Conservation (phyloP, 2,888 invertebrate genomes). For the Synanthedon andrenaeformis region DNA sequence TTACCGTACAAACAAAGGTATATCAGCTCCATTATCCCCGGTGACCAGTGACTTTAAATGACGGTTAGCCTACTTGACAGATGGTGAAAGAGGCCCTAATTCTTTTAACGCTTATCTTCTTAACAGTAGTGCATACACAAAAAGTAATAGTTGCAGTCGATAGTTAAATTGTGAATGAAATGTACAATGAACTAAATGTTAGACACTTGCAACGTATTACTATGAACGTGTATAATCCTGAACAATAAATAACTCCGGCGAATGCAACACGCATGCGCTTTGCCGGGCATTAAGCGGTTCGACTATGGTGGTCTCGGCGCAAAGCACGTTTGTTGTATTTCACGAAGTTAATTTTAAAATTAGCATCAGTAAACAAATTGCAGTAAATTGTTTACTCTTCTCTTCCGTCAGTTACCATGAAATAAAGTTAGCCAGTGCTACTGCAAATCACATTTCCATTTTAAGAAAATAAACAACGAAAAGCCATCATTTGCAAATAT, state of each 20-base stretch:
- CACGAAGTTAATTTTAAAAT: slow-evolving; percentile 66
- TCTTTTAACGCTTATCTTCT: no score
- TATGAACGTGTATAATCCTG: slow-evolving; percentile 12
- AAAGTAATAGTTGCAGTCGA: no score
- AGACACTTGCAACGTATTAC: neutral
- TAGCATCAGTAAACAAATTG: slow-evolving; percentile 59
- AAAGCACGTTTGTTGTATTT: slow-evolving; percentile 62
- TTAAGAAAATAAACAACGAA: no score
- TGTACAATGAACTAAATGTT: neutral
- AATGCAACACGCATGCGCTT: slow-evolving; percentile 18
- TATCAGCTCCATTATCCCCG: no score
- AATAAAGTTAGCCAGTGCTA: no score
- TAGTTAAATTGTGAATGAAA: neutral
- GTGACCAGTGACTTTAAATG: no score
- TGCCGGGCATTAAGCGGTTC: slow-evolving; percentile 15
- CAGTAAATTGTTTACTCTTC: slow-evolving; percentile 39
- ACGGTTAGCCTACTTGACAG: no score
- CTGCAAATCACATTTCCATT: no score
- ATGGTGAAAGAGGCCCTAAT: no score
- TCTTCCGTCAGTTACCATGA: slow-evolving; percentile 13
- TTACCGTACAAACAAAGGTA: no score
- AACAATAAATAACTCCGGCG: slow-evolving; percentile 24
- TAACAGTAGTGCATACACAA: no score
- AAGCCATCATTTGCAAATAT: no score
- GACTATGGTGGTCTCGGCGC: slow-evolving; percentile 50